These are phyloP conservation scores for Papilio glaucus DNA, from an alignment of 1,140 invertebrate genomes.

Conservation along the genomic window DNA sequence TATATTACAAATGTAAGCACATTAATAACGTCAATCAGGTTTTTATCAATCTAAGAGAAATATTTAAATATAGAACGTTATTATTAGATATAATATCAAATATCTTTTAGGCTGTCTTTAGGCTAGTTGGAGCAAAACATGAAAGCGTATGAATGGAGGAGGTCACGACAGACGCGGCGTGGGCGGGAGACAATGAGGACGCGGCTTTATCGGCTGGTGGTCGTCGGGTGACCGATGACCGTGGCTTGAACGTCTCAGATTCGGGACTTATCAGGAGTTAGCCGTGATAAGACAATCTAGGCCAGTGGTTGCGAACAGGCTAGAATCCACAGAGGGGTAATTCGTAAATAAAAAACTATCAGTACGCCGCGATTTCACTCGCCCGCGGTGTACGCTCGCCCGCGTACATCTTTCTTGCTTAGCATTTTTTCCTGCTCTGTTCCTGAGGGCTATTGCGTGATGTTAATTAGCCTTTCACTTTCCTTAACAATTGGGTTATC, in stretches of 20 bases:
- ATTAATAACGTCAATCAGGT: background rate
- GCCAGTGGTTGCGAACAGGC: background rate
- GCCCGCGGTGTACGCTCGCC: too few species aligned
- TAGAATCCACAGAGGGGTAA: background rate
- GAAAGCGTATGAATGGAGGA: background rate
- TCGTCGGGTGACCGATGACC: constrained; percentile 14
- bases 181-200: constrained; percentile 19
- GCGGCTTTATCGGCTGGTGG: constrained; percentile 2
- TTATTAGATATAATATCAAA: background rate
- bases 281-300: background rate
- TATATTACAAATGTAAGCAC: too few species aligned
- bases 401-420: too few species aligned
- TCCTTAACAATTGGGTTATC: too few species aligned
- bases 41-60: background rate
- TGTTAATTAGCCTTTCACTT: too few species aligned
- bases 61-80: constrained; percentile 8
- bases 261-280: constrained; percentile 3
- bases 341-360: too few species aligned
- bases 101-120: constrained; percentile 4
- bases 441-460: too few species aligned
- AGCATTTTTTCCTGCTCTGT: too few species aligned
- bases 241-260: background rate
- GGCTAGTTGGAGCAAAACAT: background rate
- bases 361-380: too few species aligned
- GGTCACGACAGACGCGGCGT: constrained; percentile 4